Evolutionary conservation across 2,888 invertebrate species (phyloP), one percentile per base, ranked within the genome.

Genomic region (Aspidiotus destructor): DNA sequence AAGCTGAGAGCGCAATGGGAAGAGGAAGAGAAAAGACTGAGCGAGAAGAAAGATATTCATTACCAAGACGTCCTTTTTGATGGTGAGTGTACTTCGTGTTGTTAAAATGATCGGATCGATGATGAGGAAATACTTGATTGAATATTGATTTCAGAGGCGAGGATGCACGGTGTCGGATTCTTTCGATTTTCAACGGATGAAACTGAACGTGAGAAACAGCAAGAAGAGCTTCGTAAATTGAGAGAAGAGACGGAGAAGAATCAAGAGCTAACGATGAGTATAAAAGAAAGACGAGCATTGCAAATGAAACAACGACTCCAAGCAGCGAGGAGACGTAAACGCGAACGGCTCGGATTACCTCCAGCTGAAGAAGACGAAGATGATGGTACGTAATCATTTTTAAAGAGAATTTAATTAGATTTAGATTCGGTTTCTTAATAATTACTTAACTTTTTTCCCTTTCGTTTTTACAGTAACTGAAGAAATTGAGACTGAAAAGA

Each of bases 31-130:
- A 82, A 81, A 61, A 85, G 87, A 74, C 79, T 91, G 64, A 76
- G 84, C 0, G 81, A 85, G 6, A 88, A 92, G 77, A 80, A 84
- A 70, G 82, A 88, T 78, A 83, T 92, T 63, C 95, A 96, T 79
- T 97, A 97, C 76, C 90, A 94, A 78, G 93, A 96, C 80, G 82
- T 97, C 64, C 82, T 91, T 69, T 93, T 88, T 78, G 89, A 92
- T 78, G 89, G 89, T 88, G 77, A 77, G 78, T 77, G 57, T 55
- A 55, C 16, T 7, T 55, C 55, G 7, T 16, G 1, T 58, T 58
- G 58, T 58, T 44, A 7, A 16, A 44, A 42, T 64, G 15, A 48
- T 60, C 7, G 8, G 6, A 41, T 55, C 13, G n/a, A 9, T 55
- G 55, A 11, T n/a, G n/a, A 13, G 17, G 7, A 57, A 15, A 15